These are phyloP conservation scores for Danio choprae DNA, from an alignment of 2,797 vertebrate species.

Conservation along the genomic window DNA sequence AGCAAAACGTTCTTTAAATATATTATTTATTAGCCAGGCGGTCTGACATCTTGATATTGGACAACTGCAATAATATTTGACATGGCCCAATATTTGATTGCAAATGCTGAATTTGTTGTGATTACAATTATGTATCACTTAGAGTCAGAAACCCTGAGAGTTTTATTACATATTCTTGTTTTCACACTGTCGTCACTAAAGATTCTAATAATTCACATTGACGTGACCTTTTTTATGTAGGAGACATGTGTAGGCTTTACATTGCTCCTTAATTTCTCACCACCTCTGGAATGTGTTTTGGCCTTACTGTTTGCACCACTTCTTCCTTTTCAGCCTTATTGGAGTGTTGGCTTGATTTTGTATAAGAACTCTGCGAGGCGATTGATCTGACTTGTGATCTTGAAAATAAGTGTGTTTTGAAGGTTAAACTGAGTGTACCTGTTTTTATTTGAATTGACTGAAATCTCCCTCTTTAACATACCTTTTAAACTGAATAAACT, in stretches of 20 bases:
- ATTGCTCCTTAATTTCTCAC: conserved; percentile 37
- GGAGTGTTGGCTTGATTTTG: conserved; percentile 46
- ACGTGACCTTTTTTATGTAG: conserved; percentile 28
- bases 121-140: conserved; percentile 23
- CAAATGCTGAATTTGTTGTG: background rate
- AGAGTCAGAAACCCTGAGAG: conserved; percentile 10
- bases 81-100: background rate
- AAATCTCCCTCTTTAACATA: conserved; percentile 42
- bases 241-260: conserved; percentile 31
- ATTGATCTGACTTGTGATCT: conserved; percentile 51
- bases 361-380: conserved; percentile 33
- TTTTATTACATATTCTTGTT: conserved; percentile 29
- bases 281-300: conserved; percentile 55
- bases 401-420: conserved; percentile 58
- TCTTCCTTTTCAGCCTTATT: conserved; percentile 43
- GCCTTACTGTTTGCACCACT: conserved; percentile 55
- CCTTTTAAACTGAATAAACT: conserved; percentile 60
- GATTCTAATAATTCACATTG: conserved; percentile 21
- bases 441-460: conserved; percentile 50
- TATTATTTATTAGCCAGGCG: background rate
- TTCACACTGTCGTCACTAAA: conserved; percentile 17
- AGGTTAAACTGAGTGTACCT: conserved; percentile 53
- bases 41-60: background rate
- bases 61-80: conserved; percentile 24
- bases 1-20: background rate